Evolutionary conservation across 2,888 invertebrate genomes (phyloP).

Genomic region (Cyclophora punctaria): DNA sequence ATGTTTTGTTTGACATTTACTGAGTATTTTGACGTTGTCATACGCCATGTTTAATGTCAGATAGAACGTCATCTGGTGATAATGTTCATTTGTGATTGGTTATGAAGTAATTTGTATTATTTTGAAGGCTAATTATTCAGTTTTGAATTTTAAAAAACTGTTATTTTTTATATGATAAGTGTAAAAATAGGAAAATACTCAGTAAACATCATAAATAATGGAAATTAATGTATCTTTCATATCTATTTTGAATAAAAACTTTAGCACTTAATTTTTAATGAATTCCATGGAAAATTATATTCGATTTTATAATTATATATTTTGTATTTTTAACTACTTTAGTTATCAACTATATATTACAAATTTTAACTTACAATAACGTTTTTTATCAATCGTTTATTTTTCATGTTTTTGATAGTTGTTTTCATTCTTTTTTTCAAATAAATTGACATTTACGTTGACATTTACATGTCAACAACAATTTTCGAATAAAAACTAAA

Average conservation of each 20-base stretch:
- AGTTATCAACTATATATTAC: slow-evolving; percentile 74
- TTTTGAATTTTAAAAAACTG: not conserved
- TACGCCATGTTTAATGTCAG: no score
- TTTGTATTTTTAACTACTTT: slow-evolving; percentile 73
- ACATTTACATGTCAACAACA: no score
- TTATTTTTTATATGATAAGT: not conserved
- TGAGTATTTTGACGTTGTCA: no score
- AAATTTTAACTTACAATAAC: slow-evolving; percentile 67
- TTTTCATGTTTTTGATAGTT: slow-evolving; percentile 45
- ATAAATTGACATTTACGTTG: not conserved
- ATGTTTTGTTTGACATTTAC: no score
- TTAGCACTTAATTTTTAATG: slow-evolving; percentile 62
- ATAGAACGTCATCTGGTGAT: no score
- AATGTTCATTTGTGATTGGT: no score
- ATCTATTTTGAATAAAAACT: slow-evolving; percentile 33
- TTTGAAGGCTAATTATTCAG: no score
- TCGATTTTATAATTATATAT: slow-evolving; percentile 70
- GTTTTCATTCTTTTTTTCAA: slow-evolving; percentile 24
- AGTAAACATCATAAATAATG: slow-evolving; percentile 6
- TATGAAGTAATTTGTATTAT: no score
- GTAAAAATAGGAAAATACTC: not conserved
- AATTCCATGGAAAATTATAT: slow-evolving; percentile 75
- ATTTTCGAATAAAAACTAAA: no score
- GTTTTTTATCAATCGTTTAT: slow-evolving; percentile 63
- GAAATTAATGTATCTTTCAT: slow-evolving; percentile 1